Percentiles rank a stretch among this genome's conserved stretches.
Evolutionary conservation across 2,888 invertebrate species (phyloP).

Genomic region (Melieria crassipennis): DNA sequence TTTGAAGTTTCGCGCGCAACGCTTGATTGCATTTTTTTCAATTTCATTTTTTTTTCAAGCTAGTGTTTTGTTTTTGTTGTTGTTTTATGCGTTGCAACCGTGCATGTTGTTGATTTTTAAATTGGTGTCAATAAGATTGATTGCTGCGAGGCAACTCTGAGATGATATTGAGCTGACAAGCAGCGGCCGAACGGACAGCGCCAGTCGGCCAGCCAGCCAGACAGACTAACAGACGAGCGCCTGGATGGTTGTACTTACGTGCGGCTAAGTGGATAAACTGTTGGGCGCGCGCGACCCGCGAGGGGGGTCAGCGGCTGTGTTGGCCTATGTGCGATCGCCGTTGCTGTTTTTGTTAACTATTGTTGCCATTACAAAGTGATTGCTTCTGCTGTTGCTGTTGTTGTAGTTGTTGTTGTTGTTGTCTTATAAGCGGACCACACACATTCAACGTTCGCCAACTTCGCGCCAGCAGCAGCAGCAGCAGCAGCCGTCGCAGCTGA

Average conservation of each 20-base stretch:
- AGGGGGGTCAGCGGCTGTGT: constrained; percentile 8
- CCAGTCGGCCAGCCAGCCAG: no score
- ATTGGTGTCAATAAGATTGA: constrained; percentile 64
- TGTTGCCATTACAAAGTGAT: no score
- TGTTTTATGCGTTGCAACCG: neutral
- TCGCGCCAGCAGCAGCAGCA: neutral
- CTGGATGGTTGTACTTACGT: neutral
- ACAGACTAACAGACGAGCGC: neutral
- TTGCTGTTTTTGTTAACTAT: no score
- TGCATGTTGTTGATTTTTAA: constrained; percentile 17
- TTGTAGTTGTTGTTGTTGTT: neutral
- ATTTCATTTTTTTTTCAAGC: neutral
- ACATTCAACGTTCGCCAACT: neutral
- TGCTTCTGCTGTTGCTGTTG: no score
- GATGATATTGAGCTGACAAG: constrained; percentile 33
- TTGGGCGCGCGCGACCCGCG: neutral
- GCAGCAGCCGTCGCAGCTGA: neutral
- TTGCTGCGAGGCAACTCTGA: constrained; percentile 49
- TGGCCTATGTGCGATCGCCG: neutral
- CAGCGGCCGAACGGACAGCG: constrained; percentile 2
- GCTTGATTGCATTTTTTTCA: neutral
- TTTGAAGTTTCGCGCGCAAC: constrained; percentile 32
- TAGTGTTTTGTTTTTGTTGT: neutral
- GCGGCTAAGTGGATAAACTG: neutral
- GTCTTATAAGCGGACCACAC: constrained; percentile 15